Conservation (phyloP, 2,113 vertebrate genomes). For the Eubucco bourcierii region DNA sequence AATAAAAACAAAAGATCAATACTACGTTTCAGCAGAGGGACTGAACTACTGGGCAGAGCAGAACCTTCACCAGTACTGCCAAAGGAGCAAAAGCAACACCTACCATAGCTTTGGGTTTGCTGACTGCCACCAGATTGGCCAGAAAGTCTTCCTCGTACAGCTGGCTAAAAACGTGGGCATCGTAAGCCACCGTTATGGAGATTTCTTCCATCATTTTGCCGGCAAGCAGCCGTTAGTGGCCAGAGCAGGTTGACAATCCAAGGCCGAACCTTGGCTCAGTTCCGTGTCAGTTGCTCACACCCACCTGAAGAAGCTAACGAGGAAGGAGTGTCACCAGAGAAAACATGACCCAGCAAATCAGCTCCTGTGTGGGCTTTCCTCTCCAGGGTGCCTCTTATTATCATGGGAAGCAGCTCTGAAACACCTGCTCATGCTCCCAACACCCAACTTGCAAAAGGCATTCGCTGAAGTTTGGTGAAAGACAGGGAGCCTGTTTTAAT, state of each 20-base stretch:
- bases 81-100: constrained; percentile 68
- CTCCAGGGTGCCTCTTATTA: background rate
- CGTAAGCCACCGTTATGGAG: constrained; percentile 93
- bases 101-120: constrained; percentile 90
- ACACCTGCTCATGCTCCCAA: constrained; percentile 42
- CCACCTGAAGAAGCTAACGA: constrained; percentile 43
- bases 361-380: background rate
- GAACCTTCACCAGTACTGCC: background rate
- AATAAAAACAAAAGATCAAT: background rate
- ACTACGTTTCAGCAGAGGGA: background rate
- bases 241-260: background rate
- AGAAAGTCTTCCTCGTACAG: constrained; percentile 89
- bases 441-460: background rate
- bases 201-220: constrained; percentile 97
- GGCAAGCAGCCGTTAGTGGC: constrained; percentile 1
- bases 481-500: background rate
- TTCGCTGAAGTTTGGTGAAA: background rate
- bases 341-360: background rate
- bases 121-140: constrained; percentile 87
- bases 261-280: constrained; percentile 29
- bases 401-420: background rate
- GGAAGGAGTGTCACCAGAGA: constrained; percentile 46
- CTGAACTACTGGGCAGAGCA: background rate
- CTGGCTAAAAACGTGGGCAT: constrained; percentile 93
- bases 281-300: constrained; percentile 34